Percentiles rank a stretch among this genome's conserved stretches.
phyloP scores from a whole-genome alignment of 2,888 invertebrate genomes.

The Empis livida region DNA sequence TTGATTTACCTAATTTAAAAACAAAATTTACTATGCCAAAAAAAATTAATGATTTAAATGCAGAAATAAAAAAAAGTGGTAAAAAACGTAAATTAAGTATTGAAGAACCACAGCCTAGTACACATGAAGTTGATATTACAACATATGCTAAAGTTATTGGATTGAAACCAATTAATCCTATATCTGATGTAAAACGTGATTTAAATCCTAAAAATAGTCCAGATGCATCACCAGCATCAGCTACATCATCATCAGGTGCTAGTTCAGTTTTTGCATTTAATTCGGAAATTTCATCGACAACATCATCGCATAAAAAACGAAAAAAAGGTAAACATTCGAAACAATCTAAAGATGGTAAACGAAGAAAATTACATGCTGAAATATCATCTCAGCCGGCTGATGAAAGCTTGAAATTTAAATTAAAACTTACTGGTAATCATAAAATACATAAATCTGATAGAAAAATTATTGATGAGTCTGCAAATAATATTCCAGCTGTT shows the following conservation, averaged over 20 bases:
- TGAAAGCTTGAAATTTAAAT: constrained; percentile 40
- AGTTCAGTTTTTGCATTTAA: constrained; percentile 20
- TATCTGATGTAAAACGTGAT: constrained; percentile 11
- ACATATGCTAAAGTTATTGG: constrained; percentile 35
- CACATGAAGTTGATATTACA: constrained; percentile 25
- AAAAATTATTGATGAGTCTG: not conserved
- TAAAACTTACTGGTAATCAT: constrained; percentile 36
- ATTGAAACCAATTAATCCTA: constrained; percentile 27
- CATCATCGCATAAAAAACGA: constrained; percentile 39
- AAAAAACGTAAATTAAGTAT: constrained; percentile 21
- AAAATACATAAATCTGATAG: constrained; percentile 23
- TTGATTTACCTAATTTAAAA: constrained; percentile 28
- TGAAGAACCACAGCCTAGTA: constrained; percentile 16
- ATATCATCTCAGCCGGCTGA: constrained; percentile 37
- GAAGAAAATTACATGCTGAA: constrained; percentile 43
- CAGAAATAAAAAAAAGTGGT: constrained; percentile 9
- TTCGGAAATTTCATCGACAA: constrained; percentile 8
- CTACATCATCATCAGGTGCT: constrained; percentile 21
- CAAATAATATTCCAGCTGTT: not conserved
- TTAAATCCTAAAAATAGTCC: constrained; percentile 22
- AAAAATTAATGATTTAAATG: constrained; percentile 21
- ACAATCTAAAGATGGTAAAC: constrained; percentile 37
- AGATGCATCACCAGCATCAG: constrained; percentile 27
- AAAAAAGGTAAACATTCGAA: constrained; percentile 45
- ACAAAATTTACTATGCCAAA: constrained; percentile 22